Evolutionary conservation across 2,797 vertebrate species (phyloP).

Genomic region (Brachyrhaphis roseni): DNA sequence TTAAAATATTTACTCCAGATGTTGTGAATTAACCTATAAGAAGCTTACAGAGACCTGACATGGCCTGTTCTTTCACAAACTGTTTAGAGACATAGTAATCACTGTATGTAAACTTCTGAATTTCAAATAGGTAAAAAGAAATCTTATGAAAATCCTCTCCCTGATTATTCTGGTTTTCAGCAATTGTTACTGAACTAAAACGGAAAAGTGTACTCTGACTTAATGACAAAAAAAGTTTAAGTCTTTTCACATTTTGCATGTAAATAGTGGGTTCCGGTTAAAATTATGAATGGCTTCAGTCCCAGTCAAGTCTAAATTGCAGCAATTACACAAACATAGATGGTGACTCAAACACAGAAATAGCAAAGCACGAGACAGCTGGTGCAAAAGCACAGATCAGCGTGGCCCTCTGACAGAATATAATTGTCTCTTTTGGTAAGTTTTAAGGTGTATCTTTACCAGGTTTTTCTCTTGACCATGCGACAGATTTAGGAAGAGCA

Average conservation of each 20-base stretch:
- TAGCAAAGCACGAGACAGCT: conserved; percentile 41
- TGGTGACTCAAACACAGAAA: conserved; percentile 47
- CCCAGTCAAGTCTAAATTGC: conserved; percentile 51
- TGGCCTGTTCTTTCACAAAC: neutral
- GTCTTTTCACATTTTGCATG: neutral
- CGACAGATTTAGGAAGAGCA: conserved; percentile 61
- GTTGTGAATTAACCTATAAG: neutral
- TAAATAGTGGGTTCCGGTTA: neutral
- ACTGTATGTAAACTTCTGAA: neutral
- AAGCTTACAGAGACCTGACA: neutral
- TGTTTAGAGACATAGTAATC: neutral
- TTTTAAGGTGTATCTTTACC: conserved; percentile 74
- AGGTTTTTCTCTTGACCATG: conserved; percentile 64
- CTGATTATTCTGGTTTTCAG: neutral
- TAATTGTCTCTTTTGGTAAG: conserved; percentile 54
- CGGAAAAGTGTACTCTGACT: neutral
- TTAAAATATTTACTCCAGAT: neutral
- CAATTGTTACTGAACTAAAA: neutral
- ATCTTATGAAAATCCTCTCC: neutral
- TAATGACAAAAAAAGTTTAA: neutral
- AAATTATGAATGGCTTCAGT: conserved; percentile 58
- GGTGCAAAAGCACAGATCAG: conserved; percentile 58
- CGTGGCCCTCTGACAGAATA: conserved; percentile 43
- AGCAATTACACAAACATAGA: conserved; percentile 40
- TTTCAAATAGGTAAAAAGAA: neutral